A percentile compares a stretch with the other conserved stretches of the same genome.
Conservation (phyloP, 2,797 vertebrate genomes). For the Chromobotia macracanthus region DNA sequence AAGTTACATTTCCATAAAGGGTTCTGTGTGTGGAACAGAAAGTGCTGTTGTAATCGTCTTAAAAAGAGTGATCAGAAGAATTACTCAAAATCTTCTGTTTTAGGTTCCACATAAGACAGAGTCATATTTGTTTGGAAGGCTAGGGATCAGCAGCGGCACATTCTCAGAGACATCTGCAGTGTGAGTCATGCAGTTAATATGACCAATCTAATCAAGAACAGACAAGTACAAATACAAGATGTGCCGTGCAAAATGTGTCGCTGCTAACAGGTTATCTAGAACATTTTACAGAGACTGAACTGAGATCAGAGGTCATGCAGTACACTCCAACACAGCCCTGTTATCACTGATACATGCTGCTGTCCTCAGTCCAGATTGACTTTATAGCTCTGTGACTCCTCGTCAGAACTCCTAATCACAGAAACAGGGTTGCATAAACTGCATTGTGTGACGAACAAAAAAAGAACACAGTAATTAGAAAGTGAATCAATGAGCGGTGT, state of each 20-base stretch:
- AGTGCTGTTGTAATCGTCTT: neutral
- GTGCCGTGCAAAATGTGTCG: neutral
- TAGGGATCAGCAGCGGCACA: neutral
- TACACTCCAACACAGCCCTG: slow-evolving; percentile 12
- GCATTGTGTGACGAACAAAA: slow-evolving; percentile 4
- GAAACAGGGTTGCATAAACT: slow-evolving; percentile 6
- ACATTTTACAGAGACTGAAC: slow-evolving; percentile 5
- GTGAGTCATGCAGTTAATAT: slow-evolving; percentile 21
- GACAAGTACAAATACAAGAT: slow-evolving; percentile 19
- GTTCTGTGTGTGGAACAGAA: neutral
- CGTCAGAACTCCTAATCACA: slow-evolving; percentile 47
- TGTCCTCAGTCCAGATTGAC: slow-evolving; percentile 36
- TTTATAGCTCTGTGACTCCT: slow-evolving; percentile 45
- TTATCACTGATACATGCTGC: slow-evolving; percentile 44
- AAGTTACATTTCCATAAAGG: too few species aligned
- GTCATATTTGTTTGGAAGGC: neutral
- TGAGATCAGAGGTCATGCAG: slow-evolving; percentile 22
- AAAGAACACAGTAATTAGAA: neutral
- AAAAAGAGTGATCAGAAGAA: neutral
- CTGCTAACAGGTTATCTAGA: slow-evolving; percentile 18
- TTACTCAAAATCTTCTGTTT: neutral
- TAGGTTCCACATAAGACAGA: neutral
- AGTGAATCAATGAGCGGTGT: slow-evolving; percentile 11
- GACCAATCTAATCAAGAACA: slow-evolving; percentile 1
- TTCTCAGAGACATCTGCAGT: slow-evolving; percentile 13